Percentiles rank a stretch among this genome's conserved stretches.
Evolutionary conservation across 2,888 invertebrate species (phyloP).

Genomic region (Brachypterus glaber): DNA sequence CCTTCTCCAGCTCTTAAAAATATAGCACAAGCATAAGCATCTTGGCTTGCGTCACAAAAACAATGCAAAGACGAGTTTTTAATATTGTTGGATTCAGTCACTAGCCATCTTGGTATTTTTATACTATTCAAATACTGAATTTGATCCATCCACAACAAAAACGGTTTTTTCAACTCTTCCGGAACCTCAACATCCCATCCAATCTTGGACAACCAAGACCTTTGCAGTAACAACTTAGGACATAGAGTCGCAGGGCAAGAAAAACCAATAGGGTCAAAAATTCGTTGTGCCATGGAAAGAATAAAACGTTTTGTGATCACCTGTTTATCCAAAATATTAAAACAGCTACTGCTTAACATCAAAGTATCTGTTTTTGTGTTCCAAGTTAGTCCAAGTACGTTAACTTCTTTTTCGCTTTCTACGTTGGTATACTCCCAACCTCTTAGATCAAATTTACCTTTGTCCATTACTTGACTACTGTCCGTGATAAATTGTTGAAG

Average conservation of each 20-base stretch:
- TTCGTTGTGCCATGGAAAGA: constrained; percentile 14
- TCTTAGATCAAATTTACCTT: constrained; percentile 10
- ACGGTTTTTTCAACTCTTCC: no score
- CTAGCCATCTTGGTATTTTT: constrained; percentile 12
- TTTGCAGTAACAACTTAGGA: constrained; percentile 21
- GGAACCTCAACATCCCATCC: no score
- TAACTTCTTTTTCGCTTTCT: constrained; percentile 10
- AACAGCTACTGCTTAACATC: constrained; percentile 16
- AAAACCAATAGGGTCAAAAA: constrained; percentile 22
- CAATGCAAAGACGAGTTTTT: constrained; percentile 8
- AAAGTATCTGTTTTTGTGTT: background rate
- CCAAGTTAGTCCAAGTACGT: constrained; percentile 11
- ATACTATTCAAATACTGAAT: constrained; percentile 7
- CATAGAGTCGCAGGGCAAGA: constrained; percentile 13
- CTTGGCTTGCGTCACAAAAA: constrained; percentile 23
- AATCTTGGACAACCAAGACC: no score
- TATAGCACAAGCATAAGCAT: constrained; percentile 23
- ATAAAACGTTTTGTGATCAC: constrained; percentile 15
- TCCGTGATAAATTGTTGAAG: constrained; percentile 11
- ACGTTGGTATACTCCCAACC: constrained; percentile 12
- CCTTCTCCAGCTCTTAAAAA: constrained; percentile 9
- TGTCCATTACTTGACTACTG: constrained; percentile 1
- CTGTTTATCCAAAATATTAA: background rate
- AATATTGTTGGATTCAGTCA: background rate
- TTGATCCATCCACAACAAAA: constrained; percentile 4